Percentiles rank a stretch among this genome's conserved stretches.
Evolutionary conservation across 2,797 vertebrate genomes (phyloP).

Genomic region (Platyrinchus mystaceus): DNA sequence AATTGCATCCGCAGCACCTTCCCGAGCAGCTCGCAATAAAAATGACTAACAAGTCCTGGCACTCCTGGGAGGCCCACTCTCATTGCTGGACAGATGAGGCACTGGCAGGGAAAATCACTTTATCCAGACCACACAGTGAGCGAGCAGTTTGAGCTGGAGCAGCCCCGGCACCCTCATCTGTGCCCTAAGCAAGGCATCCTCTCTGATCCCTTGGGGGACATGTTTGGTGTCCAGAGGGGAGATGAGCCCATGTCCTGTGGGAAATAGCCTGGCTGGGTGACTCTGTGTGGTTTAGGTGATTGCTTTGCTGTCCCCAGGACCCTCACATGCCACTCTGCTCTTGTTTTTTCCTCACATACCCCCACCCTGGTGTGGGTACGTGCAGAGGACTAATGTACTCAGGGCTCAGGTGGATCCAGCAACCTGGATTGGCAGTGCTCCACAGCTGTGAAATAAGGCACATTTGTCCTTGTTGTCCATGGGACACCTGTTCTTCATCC

Average conservation of each 20-base stretch:
- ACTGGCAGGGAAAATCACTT: not conserved
- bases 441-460: not conserved
- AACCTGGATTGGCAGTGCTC: not conserved
- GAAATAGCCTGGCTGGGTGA: not conserved
- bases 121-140: not conserved
- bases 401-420: not conserved
- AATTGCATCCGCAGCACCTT: too few species aligned
- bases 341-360: not conserved
- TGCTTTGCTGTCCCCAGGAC: not conserved
- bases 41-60: not conserved
- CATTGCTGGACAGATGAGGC: not conserved
- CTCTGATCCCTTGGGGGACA: too few species aligned
- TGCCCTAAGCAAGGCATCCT: not conserved
- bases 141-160: not conserved
- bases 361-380: rapidly evolving
- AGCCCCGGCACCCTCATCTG: not conserved
- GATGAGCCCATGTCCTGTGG: not conserved
- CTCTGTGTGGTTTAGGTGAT: not conserved
- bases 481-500: not conserved
- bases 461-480: not conserved
- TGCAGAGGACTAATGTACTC: not conserved
- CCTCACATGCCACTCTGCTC: not conserved
- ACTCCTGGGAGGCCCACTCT: not conserved
- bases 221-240: not conserved
- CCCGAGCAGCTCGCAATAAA: not conserved